Evolutionary conservation across 1,140 invertebrate species (phyloP).

Genomic region (Drosophila ohnishii): DNA sequence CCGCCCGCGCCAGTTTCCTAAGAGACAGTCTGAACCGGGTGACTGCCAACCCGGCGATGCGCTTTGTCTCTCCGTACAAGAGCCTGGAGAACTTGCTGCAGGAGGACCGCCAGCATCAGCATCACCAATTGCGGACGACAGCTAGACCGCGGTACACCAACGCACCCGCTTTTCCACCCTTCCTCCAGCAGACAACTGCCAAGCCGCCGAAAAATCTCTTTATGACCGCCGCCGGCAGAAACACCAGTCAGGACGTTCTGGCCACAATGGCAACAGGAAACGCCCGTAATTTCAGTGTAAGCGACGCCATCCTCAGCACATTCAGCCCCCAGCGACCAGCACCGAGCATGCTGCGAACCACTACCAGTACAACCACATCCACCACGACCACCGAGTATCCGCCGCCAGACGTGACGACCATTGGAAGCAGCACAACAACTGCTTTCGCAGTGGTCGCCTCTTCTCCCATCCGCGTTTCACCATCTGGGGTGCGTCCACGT

Average conservation of each 20-base stretch:
- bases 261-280: conserved; percentile 55
- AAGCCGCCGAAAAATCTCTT: conserved; percentile 64
- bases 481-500: conserved; percentile 40
- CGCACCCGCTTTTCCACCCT: conserved; percentile 19
- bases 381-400: conserved; percentile 25
- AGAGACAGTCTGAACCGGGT: conserved; percentile 71
- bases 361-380: conserved; percentile 36
- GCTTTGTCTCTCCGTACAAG: conserved; percentile 80
- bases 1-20: conserved; percentile 58
- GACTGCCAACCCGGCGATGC: conserved; percentile 57
- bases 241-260: conserved; percentile 55
- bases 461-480: conserved; percentile 40
- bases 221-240: conserved; percentile 41
- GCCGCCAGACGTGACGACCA: conserved; percentile 16
- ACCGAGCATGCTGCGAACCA: conserved; percentile 28
- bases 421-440: conserved; percentile 30
- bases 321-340: conserved; percentile 52
- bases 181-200: conserved; percentile 61
- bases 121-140: conserved; percentile 43
- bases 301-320: conserved; percentile 70
- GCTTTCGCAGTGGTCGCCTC: conserved; percentile 58
- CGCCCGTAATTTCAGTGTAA: conserved; percentile 72
- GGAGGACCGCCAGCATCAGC: conserved; percentile 56
- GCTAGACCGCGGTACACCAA: conserved; percentile 54
- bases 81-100: conserved; percentile 77